Conservation (phyloP, 2,888 invertebrate genomes). For the Salpingus planirostris region DNA sequence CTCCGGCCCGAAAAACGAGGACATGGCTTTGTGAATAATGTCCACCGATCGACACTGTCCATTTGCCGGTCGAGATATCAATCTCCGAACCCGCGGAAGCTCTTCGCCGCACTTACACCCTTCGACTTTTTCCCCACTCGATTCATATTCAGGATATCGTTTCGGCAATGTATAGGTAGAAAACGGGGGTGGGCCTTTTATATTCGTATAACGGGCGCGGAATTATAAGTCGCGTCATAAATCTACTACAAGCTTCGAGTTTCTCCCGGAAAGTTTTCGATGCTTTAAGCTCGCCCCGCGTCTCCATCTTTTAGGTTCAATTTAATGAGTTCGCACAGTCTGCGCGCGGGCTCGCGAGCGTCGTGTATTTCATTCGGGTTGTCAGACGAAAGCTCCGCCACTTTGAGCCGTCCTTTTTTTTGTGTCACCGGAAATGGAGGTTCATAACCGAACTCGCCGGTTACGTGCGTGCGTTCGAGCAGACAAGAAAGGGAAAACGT, state of each 20-base stretch:
- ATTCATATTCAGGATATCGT: too few relatives aligned
- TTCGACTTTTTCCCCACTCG: too few relatives aligned
- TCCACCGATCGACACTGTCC: constrained; percentile 15
- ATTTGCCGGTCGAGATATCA: constrained; percentile 18
- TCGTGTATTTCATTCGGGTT: constrained; percentile 10
- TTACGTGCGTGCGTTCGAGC: too few relatives aligned
- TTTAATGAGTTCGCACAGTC: constrained; percentile 13
- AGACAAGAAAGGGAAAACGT: too few relatives aligned
- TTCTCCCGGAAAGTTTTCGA: constrained; percentile 15
- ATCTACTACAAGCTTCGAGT: constrained; percentile 12
- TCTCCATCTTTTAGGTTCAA: constrained; percentile 9
- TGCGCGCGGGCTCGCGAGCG: neutral
- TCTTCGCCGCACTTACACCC: too few relatives aligned
- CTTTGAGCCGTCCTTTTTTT: constrained; percentile 4
- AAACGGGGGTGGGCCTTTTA: too few relatives aligned
- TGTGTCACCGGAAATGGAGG: too few relatives aligned
- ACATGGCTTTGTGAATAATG: constrained; percentile 15
- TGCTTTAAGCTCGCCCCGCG: constrained; percentile 7
- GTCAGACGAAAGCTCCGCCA: constrained; percentile 4
- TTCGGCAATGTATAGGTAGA: too few relatives aligned
- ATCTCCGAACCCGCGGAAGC: too few relatives aligned
- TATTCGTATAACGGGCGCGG: constrained; percentile 4
- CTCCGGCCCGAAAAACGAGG: constrained; percentile 1
- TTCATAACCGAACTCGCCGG: too few relatives aligned
- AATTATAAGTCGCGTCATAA: constrained; percentile 15